Evolutionary conservation across 2,888 invertebrate species (phyloP), one percentile per base, ranked within the genome.

Genomic region (Drosophila cognata): DNA sequence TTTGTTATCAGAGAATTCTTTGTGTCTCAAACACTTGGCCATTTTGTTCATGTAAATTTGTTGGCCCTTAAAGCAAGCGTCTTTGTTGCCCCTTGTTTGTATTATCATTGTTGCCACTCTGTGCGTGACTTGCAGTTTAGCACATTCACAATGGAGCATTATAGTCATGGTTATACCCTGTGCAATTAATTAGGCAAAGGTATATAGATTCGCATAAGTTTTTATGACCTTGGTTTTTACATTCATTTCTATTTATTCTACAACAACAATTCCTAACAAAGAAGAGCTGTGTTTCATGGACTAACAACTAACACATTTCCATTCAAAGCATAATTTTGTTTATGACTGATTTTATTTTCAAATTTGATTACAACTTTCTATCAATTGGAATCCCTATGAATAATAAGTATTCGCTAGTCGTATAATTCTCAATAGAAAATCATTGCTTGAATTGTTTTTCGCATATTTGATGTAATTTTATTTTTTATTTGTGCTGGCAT

Each of bases 61-160:
- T 77, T 79, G 72, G 74, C 71, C 76, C 86, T 83, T 81, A 71
- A 71, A 67, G 69, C 74, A 69, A 75, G 61, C 64, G 51, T 69
- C 58, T 63, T 77, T 70, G 63, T 71, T 79, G 56, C 52, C 61
- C 36, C 57, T 36, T 7, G 3, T 41, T 63, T 33, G n/a, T 58
- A 41, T 57, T 57, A 29, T 33, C 60, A 48, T 38, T 65, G 65
- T 57, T 69, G 50, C 59, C 21, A 25, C 21, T 6, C 21, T 29
- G 31, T 74, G 56, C 84, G 71, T 84, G 74, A 71, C 77, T 58
- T 59, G 46, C 60, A 62, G 29, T 21, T 48, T 16, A 31, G 16
- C 43, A 50, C 28, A 51, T 35, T 29, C 35, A 50, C 68, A 67
- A 28, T 52, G 52, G 18, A 21, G 2, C 13, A 33, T 8, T 25